A percentile compares a stretch with the other conserved stretches of the same genome.
Conservation (phyloP, 2,113 vertebrate species). For the Labeo catla region DNA sequence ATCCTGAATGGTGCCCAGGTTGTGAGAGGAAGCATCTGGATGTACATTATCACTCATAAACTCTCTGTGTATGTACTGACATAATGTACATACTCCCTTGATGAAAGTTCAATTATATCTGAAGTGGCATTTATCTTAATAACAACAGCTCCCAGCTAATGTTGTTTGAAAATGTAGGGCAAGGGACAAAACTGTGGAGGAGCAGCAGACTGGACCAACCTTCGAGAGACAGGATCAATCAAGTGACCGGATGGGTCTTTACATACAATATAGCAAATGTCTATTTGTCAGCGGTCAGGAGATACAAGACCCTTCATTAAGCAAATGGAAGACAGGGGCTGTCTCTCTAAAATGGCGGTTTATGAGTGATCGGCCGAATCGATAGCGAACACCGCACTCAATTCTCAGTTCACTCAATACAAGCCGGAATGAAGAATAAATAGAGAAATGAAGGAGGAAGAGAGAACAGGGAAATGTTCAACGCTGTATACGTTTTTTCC, state of each 20-base stretch:
- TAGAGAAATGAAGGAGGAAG: conserved; percentile 26
- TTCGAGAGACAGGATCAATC: conserved; percentile 59
- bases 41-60: conserved; percentile 43
- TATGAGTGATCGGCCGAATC: conserved; percentile 64
- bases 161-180: conserved; percentile 30
- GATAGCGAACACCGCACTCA: conserved; percentile 64
- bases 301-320: conserved; percentile 71
- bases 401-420: conserved; percentile 63
- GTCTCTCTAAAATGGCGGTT: conserved; percentile 53
- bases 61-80: conserved; percentile 34
- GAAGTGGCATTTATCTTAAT: conserved; percentile 53
- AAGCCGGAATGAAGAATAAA: conserved; percentile 31
- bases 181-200: not conserved
- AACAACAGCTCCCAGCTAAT: conserved; percentile 18
- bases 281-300: conserved; percentile 62
- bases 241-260: conserved; percentile 62
- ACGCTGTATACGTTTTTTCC: not conserved
- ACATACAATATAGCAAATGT: conserved; percentile 59
- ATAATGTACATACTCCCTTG: conserved; percentile 14
- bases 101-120: conserved; percentile 50
- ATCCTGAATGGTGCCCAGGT: conserved; percentile 42
- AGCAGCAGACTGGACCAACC: conserved; percentile 49
- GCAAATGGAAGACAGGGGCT: conserved; percentile 69
- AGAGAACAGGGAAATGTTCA: conserved; percentile 31
- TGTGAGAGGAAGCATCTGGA: conserved; percentile 37